Base-by-base conservation (phyloP, 37 sponge, comb jelly and placozoan genomes). In the Chondrosia reniformis region DNA sequence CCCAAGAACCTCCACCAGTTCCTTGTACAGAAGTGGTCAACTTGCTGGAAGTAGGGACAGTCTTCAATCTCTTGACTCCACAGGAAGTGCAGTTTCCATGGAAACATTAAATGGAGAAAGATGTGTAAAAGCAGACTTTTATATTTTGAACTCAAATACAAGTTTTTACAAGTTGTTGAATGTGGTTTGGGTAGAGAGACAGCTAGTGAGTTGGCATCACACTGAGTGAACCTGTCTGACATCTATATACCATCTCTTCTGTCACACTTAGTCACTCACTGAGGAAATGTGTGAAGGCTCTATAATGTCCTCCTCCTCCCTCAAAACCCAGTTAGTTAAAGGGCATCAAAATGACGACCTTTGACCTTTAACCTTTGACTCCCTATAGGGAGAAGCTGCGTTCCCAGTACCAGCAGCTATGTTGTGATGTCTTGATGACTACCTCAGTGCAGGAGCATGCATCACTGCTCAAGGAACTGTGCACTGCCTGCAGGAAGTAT, bases 141-240 rank as follows among this genome's bases (percentile, higher is more conserved):
- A 87, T 56, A 46, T 87, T 31, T 78, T 87, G 22, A 79, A 78
- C 61, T 67, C 41, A 32, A 63, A 32, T 10, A 62, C 88, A 17
- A 67, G 82, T 74, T 87, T 87, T 45, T 77, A 82, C 74, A 73
- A 82, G 27, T 79, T 75, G 4, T 52, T 82, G 2, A 13, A 22
- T 27, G 31, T 24, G 7, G 54, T 79, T 0, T 87, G 88, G 83
- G 66, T 65, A 5, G 42, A 73, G 46, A 36, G 40, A 33, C 82
- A 78, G 49, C 75, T 87, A 34, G 88, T 87, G 25, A 82, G 83
- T 44, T n/a, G n/a, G n/a, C n/a, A n/a, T n/a, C n/a, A n/a, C n/a
- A n/a, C n/a, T n/a, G n/a, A n/a, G n/a, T n/a, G n/a, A n/a, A n/a
- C n/a, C n/a, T n/a, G n/a, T n/a, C n/a, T 49, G 10, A 19, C 15